Evolutionary conservation across 2,797 vertebrate species (phyloP).

Genomic region (Siniperca undulata): DNA sequence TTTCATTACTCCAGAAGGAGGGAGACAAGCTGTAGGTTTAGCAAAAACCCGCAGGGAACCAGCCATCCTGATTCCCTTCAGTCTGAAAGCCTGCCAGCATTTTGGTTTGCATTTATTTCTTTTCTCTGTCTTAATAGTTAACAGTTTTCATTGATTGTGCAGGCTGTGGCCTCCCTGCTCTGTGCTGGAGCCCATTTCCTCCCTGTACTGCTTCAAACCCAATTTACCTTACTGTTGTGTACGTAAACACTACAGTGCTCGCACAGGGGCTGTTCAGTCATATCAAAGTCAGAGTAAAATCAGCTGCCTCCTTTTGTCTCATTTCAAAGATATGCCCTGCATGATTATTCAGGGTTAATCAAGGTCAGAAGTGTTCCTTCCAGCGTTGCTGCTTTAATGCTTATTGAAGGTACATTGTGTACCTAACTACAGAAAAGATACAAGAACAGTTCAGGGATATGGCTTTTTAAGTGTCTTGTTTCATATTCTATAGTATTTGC

Average conservation of each 20-base stretch:
- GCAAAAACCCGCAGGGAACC: constrained; percentile 72
- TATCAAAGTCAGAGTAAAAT: constrained; percentile 58
- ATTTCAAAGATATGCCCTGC: constrained; percentile 75
- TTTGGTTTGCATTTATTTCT: constrained; percentile 50
- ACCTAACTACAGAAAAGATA: constrained; percentile 46
- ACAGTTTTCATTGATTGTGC: constrained; percentile 54
- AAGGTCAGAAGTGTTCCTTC: constrained; percentile 74
- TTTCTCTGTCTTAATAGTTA: constrained; percentile 50
- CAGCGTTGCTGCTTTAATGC: constrained; percentile 54
- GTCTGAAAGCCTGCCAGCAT: constrained; percentile 55
- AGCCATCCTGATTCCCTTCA: constrained; percentile 63
- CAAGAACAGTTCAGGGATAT: constrained; percentile 21
- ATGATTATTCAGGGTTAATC: constrained; percentile 77
- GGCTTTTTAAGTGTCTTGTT: constrained; percentile 35
- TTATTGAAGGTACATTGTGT: constrained; percentile 68
- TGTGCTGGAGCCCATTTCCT: constrained; percentile 36
- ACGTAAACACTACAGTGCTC: constrained; percentile 39
- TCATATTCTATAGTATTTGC: constrained; percentile 38
- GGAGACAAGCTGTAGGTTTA: constrained; percentile 70
- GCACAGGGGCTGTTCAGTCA: constrained; percentile 34
- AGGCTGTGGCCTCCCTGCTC: constrained; percentile 46
- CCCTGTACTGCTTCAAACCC: constrained; percentile 20
- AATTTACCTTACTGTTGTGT: constrained; percentile 46
- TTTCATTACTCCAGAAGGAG: constrained; percentile 70
- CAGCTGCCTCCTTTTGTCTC: constrained; percentile 70